phyloP scores from a whole-genome alignment of 2,888 invertebrate genomes.

The Volucella bombylans region DNA sequence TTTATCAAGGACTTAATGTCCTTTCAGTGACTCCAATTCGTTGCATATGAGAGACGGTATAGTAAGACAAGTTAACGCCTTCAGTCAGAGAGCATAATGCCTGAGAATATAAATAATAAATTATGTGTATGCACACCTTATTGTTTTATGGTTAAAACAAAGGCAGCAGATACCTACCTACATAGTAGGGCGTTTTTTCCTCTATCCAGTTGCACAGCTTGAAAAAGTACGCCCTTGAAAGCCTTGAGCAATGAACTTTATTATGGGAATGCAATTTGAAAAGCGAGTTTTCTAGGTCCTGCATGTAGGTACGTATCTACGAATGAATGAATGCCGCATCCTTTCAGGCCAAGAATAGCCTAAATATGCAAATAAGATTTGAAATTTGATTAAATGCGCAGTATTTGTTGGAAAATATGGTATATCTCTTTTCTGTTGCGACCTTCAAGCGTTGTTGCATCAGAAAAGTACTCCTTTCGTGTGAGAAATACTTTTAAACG shows the following conservation, averaged over 20 bases:
- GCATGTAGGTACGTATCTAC: slow-evolving; percentile 32
- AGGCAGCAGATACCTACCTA: slow-evolving; percentile 9
- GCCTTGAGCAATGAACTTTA: slow-evolving; percentile 80
- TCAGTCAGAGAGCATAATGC: slow-evolving; percentile 46
- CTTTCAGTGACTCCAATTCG: slow-evolving; percentile 69
- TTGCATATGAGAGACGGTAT: slow-evolving; percentile 46
- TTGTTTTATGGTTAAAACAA: slow-evolving; percentile 63
- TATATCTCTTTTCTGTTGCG: no score
- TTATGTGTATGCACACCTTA: slow-evolving; percentile 66
- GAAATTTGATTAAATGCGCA: slow-evolving; percentile 63
- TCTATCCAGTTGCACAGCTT: slow-evolving; percentile 26
- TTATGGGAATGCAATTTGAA: slow-evolving; percentile 72
- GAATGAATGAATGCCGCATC: slow-evolving; percentile 41
- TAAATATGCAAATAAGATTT: slow-evolving; percentile 60
- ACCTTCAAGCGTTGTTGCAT: no score
- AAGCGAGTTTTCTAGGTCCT: slow-evolving; percentile 73
- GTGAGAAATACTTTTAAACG: no score
- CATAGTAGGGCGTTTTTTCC: neutral
- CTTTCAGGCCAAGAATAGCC: slow-evolving; percentile 39
- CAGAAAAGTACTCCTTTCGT: neutral
- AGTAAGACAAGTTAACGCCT: slow-evolving; percentile 62
- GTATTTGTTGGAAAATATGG: slow-evolving; percentile 31
- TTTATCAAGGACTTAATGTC: slow-evolving; percentile 70
- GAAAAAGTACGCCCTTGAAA: slow-evolving; percentile 59
- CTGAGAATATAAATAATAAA: slow-evolving; percentile 65